Percentiles rank a stretch among this genome's conserved stretches.
These are phyloP conservation scores for Steatocranus sp. DNA, from an alignment of 2,797 vertebrate species.

Conservation along the genomic window DNA sequence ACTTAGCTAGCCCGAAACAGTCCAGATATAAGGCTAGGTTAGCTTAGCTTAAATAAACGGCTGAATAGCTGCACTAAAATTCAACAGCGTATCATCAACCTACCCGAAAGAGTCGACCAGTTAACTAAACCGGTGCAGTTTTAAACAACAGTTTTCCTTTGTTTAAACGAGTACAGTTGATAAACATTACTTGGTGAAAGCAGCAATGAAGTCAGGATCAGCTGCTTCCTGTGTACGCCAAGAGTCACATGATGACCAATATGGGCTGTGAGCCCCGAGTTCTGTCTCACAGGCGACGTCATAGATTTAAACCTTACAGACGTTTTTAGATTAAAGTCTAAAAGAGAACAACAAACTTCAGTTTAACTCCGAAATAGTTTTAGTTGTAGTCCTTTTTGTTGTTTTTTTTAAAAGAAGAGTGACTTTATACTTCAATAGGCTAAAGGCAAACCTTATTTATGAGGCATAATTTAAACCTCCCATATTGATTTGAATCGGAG, in stretches of 20 bases:
- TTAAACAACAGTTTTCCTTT: neutral
- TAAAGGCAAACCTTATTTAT: neutral
- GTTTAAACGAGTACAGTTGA: neutral
- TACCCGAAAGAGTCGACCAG: neutral
- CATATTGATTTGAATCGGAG: neutral
- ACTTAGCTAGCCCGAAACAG: conserved; percentile 21
- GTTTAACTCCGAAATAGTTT: neutral
- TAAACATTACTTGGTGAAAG: conserved; percentile 49
- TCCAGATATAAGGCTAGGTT: neutral
- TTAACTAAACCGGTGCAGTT: neutral
- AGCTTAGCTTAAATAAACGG: conserved; percentile 3
- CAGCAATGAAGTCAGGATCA: conserved; percentile 50
- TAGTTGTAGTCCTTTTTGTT: neutral
- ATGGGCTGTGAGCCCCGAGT: rapidly evolving
- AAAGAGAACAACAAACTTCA: neutral
- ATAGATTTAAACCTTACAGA: neutral
- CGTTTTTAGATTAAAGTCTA: neutral
- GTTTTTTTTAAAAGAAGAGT: rapidly evolving
- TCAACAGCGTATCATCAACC: neutral
- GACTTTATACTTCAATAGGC: neutral
- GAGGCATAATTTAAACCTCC: neutral
- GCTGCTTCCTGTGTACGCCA: conserved; percentile 75
- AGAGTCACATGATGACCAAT: conserved; percentile 48
- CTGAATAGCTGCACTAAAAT: neutral
- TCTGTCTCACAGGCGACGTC: neutral